Conservation (phyloP, 2,113 vertebrate genomes). For the Buteo buteo region DNA sequence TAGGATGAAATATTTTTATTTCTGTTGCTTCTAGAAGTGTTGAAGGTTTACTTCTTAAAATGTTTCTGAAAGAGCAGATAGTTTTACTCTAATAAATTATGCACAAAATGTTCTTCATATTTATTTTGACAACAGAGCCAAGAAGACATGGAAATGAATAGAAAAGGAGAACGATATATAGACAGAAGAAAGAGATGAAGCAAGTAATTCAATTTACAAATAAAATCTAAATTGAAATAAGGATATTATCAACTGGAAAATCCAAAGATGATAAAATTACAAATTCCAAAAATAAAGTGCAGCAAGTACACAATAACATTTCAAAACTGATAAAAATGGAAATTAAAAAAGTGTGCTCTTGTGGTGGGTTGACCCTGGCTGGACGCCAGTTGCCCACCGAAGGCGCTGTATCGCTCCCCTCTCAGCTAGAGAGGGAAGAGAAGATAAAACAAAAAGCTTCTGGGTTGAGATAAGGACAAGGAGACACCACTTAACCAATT, state of each 20-base stretch:
- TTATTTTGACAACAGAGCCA: constrained; percentile 56
- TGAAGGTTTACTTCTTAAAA: neutral
- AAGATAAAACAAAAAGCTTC: too few relatives aligned
- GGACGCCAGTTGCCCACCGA: too few relatives aligned
- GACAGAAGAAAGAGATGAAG: constrained; percentile 23
- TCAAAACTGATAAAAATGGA: neutral
- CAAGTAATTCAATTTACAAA: constrained; percentile 21
- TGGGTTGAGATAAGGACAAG: too few relatives aligned
- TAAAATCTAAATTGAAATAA: constrained; percentile 35
- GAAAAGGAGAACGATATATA: neutral
- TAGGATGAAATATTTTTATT: neutral
- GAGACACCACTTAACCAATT: too few relatives aligned
- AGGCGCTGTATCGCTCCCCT: too few relatives aligned
- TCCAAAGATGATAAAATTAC: constrained; percentile 24
- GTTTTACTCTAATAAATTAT: neutral
- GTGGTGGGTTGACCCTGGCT: too few relatives aligned
- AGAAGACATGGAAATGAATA: constrained; percentile 61
- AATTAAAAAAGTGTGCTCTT: neutral
- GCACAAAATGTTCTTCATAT: neutral
- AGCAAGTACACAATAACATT: constrained; percentile 22
- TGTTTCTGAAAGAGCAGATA: neutral
- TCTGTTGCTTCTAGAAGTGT: neutral
- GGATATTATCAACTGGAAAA: constrained; percentile 19
- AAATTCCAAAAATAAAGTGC: constrained; percentile 44
- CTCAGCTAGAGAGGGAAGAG: too few relatives aligned